phyloP scores from a whole-genome alignment of 1,140 invertebrate species.

The Pseudomyrmex flavicornis region DNA sequence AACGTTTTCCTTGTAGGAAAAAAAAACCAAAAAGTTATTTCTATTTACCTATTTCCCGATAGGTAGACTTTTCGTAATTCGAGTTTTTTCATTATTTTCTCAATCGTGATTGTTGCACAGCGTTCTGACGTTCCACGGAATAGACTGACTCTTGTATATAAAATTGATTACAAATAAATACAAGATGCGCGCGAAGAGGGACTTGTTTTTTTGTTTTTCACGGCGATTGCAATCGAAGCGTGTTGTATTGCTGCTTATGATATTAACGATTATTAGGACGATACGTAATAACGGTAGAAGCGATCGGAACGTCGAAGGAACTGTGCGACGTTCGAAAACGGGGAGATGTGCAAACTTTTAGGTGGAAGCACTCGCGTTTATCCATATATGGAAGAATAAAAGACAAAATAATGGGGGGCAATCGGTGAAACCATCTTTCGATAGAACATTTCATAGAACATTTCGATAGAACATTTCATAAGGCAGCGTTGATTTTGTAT shows the following conservation, averaged over 20 bases:
- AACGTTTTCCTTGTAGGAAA: too few relatives aligned
- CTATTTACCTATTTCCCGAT: too few relatives aligned
- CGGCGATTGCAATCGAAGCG: slow-evolving; percentile 22
- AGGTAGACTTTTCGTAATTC: too few relatives aligned
- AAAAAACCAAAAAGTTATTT: too few relatives aligned
- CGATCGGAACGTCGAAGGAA: slow-evolving; percentile 17
- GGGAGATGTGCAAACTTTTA: background rate
- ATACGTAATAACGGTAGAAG: slow-evolving; percentile 49
- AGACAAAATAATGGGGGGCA: background rate
- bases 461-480: slow-evolving; percentile 21
- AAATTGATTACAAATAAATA: slow-evolving; percentile 33
- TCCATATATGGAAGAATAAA: background rate
- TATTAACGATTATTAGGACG: background rate
- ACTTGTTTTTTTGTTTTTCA: background rate
- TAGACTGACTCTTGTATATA: background rate
- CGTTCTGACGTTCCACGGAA: too few relatives aligned
- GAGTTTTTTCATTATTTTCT: too few relatives aligned
- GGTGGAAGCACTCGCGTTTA: slow-evolving; percentile 43
- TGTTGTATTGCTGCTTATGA: slow-evolving; percentile 24
- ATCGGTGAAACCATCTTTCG: background rate
- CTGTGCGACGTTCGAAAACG: slow-evolving; percentile 44
- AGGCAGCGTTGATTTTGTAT: slow-evolving; percentile 13
- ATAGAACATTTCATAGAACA: slow-evolving; percentile 5
- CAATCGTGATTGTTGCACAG: too few relatives aligned
- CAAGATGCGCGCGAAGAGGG: background rate